Conservation (phyloP, 30 jellyfish, hydroid and myxozoan genomes). For the Aurelia sp. region DNA sequence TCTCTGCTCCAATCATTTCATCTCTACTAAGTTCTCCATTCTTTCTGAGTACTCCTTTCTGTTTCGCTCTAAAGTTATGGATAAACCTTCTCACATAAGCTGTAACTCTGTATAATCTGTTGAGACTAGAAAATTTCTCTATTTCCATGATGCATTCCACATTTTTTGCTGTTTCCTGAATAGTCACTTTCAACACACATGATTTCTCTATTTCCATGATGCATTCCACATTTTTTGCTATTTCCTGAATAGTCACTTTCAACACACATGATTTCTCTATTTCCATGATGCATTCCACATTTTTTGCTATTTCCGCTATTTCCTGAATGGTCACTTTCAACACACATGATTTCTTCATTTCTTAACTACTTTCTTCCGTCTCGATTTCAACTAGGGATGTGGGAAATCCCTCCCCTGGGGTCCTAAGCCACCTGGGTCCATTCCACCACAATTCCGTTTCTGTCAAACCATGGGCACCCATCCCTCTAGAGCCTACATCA, state of each 20-base stretch:
- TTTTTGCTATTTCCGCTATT: too few species aligned
- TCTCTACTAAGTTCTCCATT: background rate
- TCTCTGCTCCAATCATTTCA: slow-evolving; percentile 22
- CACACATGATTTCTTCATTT: background rate
- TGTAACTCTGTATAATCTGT: slow-evolving; percentile 19
- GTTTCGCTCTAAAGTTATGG: background rate
- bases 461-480: too few species aligned
- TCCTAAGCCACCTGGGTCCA: too few species aligned
- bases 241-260: too few species aligned
- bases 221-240: too few species aligned
- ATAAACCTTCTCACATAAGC: slow-evolving; percentile 29
- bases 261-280: background rate
- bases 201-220: background rate
- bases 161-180: too few species aligned
- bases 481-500: too few species aligned
- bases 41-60: background rate
- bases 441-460: too few species aligned
- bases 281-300: background rate
- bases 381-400: too few species aligned
- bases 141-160: background rate
- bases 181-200: too few species aligned
- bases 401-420: too few species aligned
- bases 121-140: background rate
- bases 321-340: too few species aligned
- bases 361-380: background rate